Evolutionary conservation across 2,888 invertebrate genomes (phyloP), one percentile per base, ranked within the genome.

Genomic region (Cheilosia vernalis): DNA sequence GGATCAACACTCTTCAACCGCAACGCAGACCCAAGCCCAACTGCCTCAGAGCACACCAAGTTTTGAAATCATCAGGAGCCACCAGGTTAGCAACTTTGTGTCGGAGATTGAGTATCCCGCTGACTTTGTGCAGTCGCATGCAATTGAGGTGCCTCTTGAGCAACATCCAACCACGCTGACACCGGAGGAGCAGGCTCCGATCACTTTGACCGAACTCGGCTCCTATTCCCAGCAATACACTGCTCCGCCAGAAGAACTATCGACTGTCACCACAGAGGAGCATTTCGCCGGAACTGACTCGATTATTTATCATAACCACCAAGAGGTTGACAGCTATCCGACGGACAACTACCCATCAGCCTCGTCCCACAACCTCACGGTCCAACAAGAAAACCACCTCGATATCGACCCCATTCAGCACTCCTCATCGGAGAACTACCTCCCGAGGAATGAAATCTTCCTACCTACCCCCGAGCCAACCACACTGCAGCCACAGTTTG

Each of bases 51-150:
- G 61, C 1, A 69, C 81, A 0, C 76, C 87, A 56, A 89, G 89
- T 74, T 91, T 91, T 80, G 91, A 91, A 69, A 91, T 91, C 17
- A 88, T 91, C 19, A 94, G 95, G 88, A 95, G 96, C 89, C 93
- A 96, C 66, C 94, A 95, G 51, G 88, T 96, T 6, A 94, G 94
- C 3, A 95, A 95, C 89, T 96, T 94, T 88, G 93, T 95, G 0
- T 95, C 95, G 51, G 95, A 95, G 1, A 93, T 96, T 51, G 95
- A 96, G 87, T 95, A 96, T 90, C 95, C 96, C 10, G 93, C 95
- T 51, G 95, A 95, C 87, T 93, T 95, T 69, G 94, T 96, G 76
- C 94, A 96, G 88, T 90, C 92, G 2, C 90, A 90, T 67, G 87
- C 91, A 10, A 90, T 90, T 19, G 92, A 92, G 76, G 94, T 96